A percentile compares a stretch with the other conserved stretches of the same genome.
Evolutionary conservation across 2,113 vertebrate genomes (phyloP).

Genomic region (Arenaria interpres): DNA sequence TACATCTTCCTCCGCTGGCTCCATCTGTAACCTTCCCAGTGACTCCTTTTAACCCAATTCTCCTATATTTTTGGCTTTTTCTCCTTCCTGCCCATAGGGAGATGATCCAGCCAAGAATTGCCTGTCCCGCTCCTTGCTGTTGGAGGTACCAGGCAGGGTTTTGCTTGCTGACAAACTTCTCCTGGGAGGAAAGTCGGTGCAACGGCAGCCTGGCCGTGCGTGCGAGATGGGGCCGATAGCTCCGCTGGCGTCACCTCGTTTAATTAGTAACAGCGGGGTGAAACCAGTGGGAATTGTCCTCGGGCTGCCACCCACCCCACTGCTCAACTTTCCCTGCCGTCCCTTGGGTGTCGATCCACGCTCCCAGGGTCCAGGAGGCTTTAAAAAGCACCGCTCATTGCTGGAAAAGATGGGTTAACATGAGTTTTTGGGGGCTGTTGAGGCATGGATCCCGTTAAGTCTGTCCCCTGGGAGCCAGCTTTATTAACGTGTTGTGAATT

Average conservation of each 20-base stretch:
- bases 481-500: neutral
- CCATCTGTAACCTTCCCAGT: neutral
- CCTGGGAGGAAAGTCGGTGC: accelerated
- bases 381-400: neutral
- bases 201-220: accelerated
- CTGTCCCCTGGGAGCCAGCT: neutral
- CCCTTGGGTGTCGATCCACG: accelerated
- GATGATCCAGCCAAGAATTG: neutral
- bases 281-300: neutral
- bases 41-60: neutral
- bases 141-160: too few relatives aligned
- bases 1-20: accelerated
- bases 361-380: neutral
- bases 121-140: accelerated
- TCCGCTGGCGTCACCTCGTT: neutral
- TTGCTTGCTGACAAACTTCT: neutral
- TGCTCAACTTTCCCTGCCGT: accelerated
- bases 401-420: accelerated
- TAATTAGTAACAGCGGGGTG: neutral
- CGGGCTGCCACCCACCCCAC: accelerated
- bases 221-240: neutral
- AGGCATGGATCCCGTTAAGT: accelerated
- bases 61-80: neutral
- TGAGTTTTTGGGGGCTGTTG: accelerated
- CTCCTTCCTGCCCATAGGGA: accelerated